phyloP scores from a whole-genome alignment of 2,888 invertebrate species.

The Frankliniella intonsa region DNA sequence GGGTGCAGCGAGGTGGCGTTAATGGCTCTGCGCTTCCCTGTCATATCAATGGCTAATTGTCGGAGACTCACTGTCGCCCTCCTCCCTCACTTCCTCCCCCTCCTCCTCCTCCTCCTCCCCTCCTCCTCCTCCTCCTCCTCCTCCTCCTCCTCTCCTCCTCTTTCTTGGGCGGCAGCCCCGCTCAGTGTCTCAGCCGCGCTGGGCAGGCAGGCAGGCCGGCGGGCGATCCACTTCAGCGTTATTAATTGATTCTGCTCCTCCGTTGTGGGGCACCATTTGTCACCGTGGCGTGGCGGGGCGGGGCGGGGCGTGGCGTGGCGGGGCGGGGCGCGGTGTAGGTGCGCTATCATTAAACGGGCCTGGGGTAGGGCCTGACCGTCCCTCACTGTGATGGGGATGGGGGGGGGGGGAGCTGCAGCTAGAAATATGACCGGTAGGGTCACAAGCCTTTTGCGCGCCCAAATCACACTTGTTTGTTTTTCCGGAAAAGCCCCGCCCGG shows the following conservation, averaged over 20 bases:
- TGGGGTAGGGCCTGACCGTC: not conserved
- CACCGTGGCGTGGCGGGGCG: not conserved
- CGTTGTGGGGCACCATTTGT: not conserved
- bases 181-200: not conserved
- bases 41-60: too few species aligned
- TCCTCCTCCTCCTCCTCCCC: not conserved
- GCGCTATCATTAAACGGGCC: not conserved
- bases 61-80: not conserved
- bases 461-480: too few species aligned
- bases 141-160: not conserved
- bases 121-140: not conserved
- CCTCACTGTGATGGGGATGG: too few species aligned
- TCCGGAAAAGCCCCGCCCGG: too few species aligned
- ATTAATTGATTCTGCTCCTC: conserved; percentile 20
- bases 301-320: not conserved
- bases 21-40: too few species aligned
- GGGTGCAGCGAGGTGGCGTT: too few species aligned
- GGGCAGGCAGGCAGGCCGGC: not conserved
- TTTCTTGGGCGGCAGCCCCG: not conserved
- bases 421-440: too few species aligned
- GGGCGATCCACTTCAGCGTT: conserved; percentile 5
- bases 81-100: not conserved
- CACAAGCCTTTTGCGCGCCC: too few species aligned
- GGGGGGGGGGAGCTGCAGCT: too few species aligned
- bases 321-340: not conserved